Conservation (phyloP, 2,113 vertebrate species). For the Syngnathoides biaculeatus region DNA sequence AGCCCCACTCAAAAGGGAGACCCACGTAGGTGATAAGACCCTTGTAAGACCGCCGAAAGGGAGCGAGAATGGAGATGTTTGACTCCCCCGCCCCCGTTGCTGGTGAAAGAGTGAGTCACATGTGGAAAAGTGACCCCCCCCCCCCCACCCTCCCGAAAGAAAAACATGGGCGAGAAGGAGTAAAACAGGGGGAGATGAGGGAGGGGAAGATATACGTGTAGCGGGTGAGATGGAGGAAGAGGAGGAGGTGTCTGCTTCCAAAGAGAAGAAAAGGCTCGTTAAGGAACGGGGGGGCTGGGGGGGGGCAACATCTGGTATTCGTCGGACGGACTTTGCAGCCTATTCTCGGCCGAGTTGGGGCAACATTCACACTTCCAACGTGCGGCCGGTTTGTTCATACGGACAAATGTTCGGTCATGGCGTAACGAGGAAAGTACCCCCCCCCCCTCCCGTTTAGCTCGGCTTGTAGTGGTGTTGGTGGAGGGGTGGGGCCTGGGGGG, state of each 20-base stretch:
- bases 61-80: not conserved
- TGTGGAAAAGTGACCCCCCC: slow-evolving; percentile 66
- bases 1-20: slow-evolving; percentile 36
- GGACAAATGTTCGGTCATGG: slow-evolving; percentile 12
- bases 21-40: slow-evolving; percentile 23
- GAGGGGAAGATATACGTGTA: slow-evolving; percentile 42
- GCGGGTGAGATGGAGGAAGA: slow-evolving; percentile 18
- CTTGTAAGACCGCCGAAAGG: not conserved
- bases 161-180: slow-evolving; percentile 35
- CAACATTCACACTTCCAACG: slow-evolving; percentile 50
- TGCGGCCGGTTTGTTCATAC: slow-evolving; percentile 40
- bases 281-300: slow-evolving; percentile 38
- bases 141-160: too few relatives aligned
- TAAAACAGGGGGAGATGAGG: slow-evolving; percentile 34
- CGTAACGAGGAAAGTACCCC: not conserved
- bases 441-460: not conserved
- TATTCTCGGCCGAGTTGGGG: slow-evolving; percentile 13
- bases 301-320: slow-evolving; percentile 60
- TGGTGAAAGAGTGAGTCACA: slow-evolving; percentile 71
- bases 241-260: slow-evolving; percentile 26
- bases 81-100: slow-evolving; percentile 35
- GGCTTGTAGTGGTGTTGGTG: slow-evolving; percentile 6
- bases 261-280: slow-evolving; percentile 61
- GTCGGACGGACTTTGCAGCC: slow-evolving; percentile 36
- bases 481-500: slow-evolving; percentile 11